Evolutionary conservation across 2,888 invertebrate genomes (phyloP).

Genomic region (Aphidoletes aphidimyza): DNA sequence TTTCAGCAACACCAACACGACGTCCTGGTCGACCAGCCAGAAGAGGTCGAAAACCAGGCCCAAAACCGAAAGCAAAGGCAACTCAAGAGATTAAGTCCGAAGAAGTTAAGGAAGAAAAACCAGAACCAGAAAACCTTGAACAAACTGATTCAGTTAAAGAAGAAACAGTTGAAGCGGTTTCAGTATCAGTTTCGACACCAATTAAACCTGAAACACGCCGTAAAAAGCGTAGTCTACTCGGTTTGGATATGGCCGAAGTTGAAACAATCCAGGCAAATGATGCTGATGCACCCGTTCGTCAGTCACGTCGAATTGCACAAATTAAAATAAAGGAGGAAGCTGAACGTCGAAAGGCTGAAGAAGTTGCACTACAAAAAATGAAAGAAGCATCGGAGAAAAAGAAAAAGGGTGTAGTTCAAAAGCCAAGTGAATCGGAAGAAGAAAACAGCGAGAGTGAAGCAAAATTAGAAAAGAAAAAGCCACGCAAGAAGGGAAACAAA

Average conservation of each 20-base stretch:
- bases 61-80: conserved; percentile 13
- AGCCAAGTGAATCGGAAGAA: conserved; percentile 56
- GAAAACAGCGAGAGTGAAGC: conserved; percentile 62
- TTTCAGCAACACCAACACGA: conserved; percentile 4
- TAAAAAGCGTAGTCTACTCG: conserved; percentile 56
- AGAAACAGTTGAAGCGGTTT: conserved; percentile 51
- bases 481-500: conserved; percentile 44
- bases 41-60: conserved; percentile 16
- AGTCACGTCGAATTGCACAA: conserved; percentile 87
- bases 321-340: conserved; percentile 88
- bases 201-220: conserved; percentile 54
- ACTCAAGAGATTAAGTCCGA: not conserved
- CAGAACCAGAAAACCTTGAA: not conserved
- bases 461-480: conserved; percentile 61
- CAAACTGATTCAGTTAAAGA: not conserved
- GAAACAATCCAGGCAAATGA: conserved; percentile 63
- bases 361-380: conserved; percentile 75
- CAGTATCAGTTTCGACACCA: too few relatives aligned
- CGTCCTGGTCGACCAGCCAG: conserved; percentile 7
- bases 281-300: conserved; percentile 70
- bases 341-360: conserved; percentile 78
- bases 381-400: conserved; percentile 74
- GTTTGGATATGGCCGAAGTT: conserved; percentile 52
- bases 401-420: conserved; percentile 62
- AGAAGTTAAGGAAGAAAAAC: conserved; percentile 55